Conservation (phyloP, 2,113 vertebrate genomes). For the Danio rerio region GRCz12tu NC_133192.1:16924001-16924500, state of each 20-base stretch:
- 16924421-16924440: background rate
- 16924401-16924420: background rate
- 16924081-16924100: background rate
- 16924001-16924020: too few species aligned
- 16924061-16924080: background rate
- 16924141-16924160: background rate
- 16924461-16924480: background rate
- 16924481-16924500: background rate
- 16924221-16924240: background rate
- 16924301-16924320: slow-evolving; percentile 1
- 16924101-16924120: background rate
- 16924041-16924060: too few species aligned
- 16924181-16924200: background rate
- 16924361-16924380: too few species aligned
- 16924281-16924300: background rate
- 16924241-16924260: too few species aligned
- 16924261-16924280: background rate
- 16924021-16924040: too few species aligned
- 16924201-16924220: background rate
- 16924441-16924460: background rate
- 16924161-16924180: background rate
- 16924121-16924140: background rate
- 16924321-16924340: slow-evolving; percentile 1
- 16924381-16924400: background rate
- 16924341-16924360: too few species aligned